Evolutionary conservation across 2,888 invertebrate species (phyloP).

Genomic region (Xestoiulus laeticollis): DNA sequence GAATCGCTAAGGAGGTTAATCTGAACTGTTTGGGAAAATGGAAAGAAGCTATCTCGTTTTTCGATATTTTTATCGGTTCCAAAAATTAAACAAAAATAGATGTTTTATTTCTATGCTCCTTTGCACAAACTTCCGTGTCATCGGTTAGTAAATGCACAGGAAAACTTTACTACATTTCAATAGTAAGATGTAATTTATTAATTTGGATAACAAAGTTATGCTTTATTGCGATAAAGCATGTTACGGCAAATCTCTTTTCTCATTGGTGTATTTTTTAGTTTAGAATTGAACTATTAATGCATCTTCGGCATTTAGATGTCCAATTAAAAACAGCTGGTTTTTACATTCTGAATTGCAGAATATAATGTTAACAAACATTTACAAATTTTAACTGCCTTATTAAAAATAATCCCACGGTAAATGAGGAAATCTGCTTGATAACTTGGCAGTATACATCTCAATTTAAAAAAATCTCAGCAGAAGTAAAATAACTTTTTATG

Average conservation of each 20-base stretch:
- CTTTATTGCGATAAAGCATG: not conserved
- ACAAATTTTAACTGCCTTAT: not conserved
- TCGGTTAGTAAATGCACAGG: not conserved
- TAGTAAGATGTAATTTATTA: not conserved
- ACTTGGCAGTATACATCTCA: not conserved
- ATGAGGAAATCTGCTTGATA: not conserved
- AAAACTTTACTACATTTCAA: not conserved
- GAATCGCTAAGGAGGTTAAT: not conserved
- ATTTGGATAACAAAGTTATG: not conserved
- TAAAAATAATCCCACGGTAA: not conserved
- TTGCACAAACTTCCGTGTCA: not conserved
- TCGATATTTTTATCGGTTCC: not conserved
- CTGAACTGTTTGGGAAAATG: not conserved
- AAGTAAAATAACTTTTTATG: not conserved
- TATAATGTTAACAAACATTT: not conserved
- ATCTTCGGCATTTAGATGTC: not conserved
- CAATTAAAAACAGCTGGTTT: not conserved
- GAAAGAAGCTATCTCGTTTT: not conserved
- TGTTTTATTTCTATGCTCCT: not conserved
- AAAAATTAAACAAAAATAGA: not conserved
- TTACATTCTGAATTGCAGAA: not conserved
- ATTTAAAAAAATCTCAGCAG: not conserved
- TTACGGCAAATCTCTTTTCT: not conserved
- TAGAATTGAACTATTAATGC: too few species aligned
- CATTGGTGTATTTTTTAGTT: not conserved